These are phyloP conservation scores for Bemisia tabaci DNA, from an alignment of 1,140 invertebrate species.

Conservation along the genomic window DNA sequence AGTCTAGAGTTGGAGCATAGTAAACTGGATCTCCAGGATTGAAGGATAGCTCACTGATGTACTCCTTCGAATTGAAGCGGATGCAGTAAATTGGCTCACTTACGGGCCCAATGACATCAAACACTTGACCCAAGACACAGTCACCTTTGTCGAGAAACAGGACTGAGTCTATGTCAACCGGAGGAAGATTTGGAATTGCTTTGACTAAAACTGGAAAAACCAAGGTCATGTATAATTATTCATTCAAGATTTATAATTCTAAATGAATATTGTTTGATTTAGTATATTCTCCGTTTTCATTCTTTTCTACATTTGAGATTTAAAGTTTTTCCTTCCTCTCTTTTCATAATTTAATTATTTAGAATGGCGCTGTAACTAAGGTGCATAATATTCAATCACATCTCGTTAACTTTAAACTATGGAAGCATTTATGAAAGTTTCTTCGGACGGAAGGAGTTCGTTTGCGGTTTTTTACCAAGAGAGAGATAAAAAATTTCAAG, in stretches of 20 bases:
- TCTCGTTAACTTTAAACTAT: too few species aligned
- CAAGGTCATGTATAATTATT: too few species aligned
- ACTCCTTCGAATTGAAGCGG: constrained; percentile 60
- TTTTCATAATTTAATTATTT: too few species aligned
- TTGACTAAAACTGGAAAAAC: constrained; percentile 60
- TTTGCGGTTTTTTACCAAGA: too few species aligned
- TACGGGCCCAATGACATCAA: constrained; percentile 80
- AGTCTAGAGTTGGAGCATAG: constrained; percentile 56
- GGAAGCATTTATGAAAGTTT: too few species aligned
- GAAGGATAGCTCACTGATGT: constrained; percentile 51
- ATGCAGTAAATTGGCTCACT: constrained; percentile 64
- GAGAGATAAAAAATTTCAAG: too few species aligned
- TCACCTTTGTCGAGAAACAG: constrained; percentile 62
- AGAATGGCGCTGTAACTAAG: too few species aligned
- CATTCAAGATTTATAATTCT: constrained; percentile 10
- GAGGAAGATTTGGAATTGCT: constrained; percentile 47
- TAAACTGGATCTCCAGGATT: constrained; percentile 53
- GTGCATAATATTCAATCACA: too few species aligned
- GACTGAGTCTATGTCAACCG: constrained; percentile 70
- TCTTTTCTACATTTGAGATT: background rate
- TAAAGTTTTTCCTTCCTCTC: too few species aligned
- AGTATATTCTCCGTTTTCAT: constrained; percentile 1
- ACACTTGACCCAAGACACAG: constrained; percentile 59
- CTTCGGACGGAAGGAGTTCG: too few species aligned
- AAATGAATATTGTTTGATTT: background rate